Base-by-base conservation (phyloP, 2,797 vertebrate species). In the Choloepus didactylus region DNA sequence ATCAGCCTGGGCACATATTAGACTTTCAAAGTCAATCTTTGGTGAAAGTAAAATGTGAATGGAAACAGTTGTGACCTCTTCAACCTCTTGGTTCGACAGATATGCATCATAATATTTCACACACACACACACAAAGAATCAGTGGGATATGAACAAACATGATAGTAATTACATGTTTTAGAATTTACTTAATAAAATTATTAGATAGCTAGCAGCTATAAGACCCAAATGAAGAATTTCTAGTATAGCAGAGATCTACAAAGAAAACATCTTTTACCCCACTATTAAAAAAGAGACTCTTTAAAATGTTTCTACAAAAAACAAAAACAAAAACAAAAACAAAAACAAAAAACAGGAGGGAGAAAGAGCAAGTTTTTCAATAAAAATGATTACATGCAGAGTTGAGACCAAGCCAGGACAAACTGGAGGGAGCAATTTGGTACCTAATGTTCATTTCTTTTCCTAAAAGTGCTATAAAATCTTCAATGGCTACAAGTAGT, bases 1-100 rank as follows among this genome's bases (percentile, higher is more conserved):
- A 77, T 93, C 96, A 92, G 54, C 89, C 93, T 69, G 93, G 77
- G 95, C 69, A 95, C 56, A 81, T 89, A 46, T 92, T 82, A 94
- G 91, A 89, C 92, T 97, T 96, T 93, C 62, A 94, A 96, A 97
- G 67, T 85, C 88, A 85, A 97, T 87, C 95, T 95, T 97, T 97
- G 41, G 54, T 84, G 83, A 89, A 93, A 95, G 95, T 95, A 97
- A 94, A 98, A 97, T 96, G 93, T 94, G 87, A 97, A 97, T 82
- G 73, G 29, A 44, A 96, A 85, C n/a, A 23, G 3, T 70, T 66
- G 56, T 95, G 97, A 96, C 91, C 96, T 95, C 49, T 70, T 90
- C 69, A 94, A 10, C 25, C 27, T 97, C 82, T 93, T 83, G 59
- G 77, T 41, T 95, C 70, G 35, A 8, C 1, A 18, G 12, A 21